phyloP scores from a whole-genome alignment of 37 sponge, comb jelly and placozoan species.

The Hexactinellida sp. region DNA sequence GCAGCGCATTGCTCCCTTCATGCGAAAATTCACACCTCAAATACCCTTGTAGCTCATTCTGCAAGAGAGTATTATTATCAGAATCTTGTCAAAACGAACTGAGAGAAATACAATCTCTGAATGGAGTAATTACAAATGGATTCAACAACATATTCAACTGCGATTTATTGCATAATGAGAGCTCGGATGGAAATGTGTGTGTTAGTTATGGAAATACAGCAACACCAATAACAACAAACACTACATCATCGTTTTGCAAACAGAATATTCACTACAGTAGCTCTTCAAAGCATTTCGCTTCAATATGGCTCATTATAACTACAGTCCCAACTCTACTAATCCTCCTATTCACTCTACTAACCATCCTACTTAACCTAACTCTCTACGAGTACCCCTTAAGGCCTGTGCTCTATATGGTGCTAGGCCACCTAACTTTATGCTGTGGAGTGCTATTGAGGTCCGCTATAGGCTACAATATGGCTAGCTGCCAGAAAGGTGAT shows the following conservation, averaged over 20 bases:
- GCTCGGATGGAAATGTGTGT: not conserved
- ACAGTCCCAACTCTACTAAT: not conserved
- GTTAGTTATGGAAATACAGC: not conserved
- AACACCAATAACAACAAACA: not conserved
- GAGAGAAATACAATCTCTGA: not conserved
- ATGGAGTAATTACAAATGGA: not conserved
- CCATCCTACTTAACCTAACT: not conserved
- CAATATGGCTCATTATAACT: not conserved
- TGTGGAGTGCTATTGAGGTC: not conserved
- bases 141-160: not conserved
- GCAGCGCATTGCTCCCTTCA: not conserved
- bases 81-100: not conserved
- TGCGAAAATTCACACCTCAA: constrained; percentile 9
- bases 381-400: not conserved
- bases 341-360: not conserved
- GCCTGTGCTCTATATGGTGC: not conserved
- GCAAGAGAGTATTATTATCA: not conserved
- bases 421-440: not conserved
- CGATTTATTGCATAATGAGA: not conserved
- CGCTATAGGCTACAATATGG: not conserved
- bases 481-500: not conserved
- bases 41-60: not conserved
- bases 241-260: not conserved
- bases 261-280: not conserved
- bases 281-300: not conserved